Conservation (phyloP, 2,113 vertebrate genomes). For the Lamprotornis superbus region DNA sequence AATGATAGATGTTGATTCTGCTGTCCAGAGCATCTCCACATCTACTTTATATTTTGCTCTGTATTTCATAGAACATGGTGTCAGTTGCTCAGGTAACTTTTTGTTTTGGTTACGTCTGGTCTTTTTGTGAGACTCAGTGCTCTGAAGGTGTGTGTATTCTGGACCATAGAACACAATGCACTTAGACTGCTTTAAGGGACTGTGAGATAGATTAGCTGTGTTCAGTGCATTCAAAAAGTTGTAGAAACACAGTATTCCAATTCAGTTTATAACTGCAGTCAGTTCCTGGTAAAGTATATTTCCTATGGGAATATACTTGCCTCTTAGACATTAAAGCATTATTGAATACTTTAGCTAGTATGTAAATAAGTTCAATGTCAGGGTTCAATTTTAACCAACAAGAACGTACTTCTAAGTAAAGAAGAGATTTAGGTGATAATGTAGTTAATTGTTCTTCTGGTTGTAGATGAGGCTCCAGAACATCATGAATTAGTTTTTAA, state of each 20-base stretch:
- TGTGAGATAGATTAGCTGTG: not conserved
- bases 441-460: not conserved
- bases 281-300: not conserved
- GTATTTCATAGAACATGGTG: not conserved
- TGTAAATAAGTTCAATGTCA: not conserved
- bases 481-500: not conserved
- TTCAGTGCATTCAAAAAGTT: not conserved
- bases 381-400: not conserved
- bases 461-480: not conserved
- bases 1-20: not conserved
- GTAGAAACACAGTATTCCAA: not conserved
- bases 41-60: not conserved
- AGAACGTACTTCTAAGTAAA: not conserved
- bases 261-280: not conserved
- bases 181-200: not conserved
- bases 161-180: not conserved
- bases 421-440: not conserved
- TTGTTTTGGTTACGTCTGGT: not conserved
- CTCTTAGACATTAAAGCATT: not conserved
- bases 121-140: not conserved
- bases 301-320: not conserved
- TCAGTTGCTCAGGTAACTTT: not conserved
- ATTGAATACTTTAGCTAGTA: not conserved
- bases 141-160: not conserved
- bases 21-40: accelerated